These are phyloP conservation scores for Catamblyrhynchus diadema DNA, from an alignment of 2,797 vertebrate genomes.

Conservation along the genomic window DNA sequence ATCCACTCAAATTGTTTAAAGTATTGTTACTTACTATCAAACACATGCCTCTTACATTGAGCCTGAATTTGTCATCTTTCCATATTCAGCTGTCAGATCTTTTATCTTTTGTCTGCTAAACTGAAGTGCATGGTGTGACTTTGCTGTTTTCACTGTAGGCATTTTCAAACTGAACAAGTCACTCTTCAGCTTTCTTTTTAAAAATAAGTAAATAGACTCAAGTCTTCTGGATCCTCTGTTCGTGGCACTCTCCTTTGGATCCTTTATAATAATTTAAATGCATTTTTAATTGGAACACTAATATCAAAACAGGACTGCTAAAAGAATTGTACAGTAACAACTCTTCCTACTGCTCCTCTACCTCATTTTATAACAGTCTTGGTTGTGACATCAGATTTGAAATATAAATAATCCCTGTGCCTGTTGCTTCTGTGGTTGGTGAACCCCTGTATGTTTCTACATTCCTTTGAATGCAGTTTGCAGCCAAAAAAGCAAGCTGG, in stretches of 20 bases:
- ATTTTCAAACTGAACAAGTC: background rate
- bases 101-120: conserved; percentile 18
- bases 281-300: background rate
- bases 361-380: background rate
- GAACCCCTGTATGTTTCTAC: background rate
- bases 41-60: background rate
- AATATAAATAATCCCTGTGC: background rate
- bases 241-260: background rate
- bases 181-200: background rate
- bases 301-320: background rate
- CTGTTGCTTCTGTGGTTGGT: background rate
- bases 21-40: conserved; percentile 2
- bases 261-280: background rate
- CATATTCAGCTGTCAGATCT: conserved; percentile 19
- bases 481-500: background rate
- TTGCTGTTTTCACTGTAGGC: background rate
- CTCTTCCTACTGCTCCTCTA: background rate
- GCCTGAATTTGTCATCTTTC: background rate
- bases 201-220: background rate
- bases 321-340: background rate
- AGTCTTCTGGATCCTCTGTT: background rate
- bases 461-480: background rate
- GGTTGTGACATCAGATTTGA: background rate
- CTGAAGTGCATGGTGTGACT: background rate
- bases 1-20: background rate